Evolutionary conservation across 2,113 vertebrate genomes (phyloP).

Genomic region (Xerus inauris): DNA sequence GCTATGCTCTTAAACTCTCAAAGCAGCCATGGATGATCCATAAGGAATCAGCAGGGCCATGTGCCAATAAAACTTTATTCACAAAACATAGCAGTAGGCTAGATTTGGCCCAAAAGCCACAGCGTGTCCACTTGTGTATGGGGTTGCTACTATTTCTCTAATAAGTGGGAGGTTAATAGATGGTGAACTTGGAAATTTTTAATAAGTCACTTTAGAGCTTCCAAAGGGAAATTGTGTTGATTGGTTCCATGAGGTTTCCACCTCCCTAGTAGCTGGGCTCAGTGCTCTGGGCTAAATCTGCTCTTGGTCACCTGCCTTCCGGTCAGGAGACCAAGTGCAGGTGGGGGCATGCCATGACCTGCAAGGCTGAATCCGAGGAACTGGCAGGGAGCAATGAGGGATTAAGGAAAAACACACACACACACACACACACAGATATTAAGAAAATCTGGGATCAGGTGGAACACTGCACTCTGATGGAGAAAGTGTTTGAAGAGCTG

Average conservation of each 20-base stretch:
- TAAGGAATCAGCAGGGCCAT: not conserved
- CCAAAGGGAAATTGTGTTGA: not conserved
- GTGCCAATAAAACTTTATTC: not conserved
- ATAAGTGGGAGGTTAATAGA: not conserved
- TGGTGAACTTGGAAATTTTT: not conserved
- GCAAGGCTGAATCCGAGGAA: too few species aligned
- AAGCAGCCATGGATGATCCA: accelerated
- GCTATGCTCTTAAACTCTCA: not conserved
- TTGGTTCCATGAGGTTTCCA: not conserved
- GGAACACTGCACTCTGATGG: too few species aligned
- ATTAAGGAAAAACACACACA: too few species aligned
- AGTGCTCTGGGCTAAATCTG: too few species aligned
- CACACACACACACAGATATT: too few species aligned
- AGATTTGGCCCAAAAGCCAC: not conserved
- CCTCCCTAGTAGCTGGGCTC: too few species aligned
- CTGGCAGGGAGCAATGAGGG: too few species aligned
- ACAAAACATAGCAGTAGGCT: not conserved
- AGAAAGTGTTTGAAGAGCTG: too few species aligned
- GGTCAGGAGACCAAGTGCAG: too few species aligned
- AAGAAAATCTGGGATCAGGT: too few species aligned
- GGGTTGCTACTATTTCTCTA: not conserved
- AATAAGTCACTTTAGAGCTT: not conserved
- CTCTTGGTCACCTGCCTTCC: too few species aligned
- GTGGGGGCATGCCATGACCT: too few species aligned
- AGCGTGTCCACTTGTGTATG: accelerated